Evolutionary conservation across 2,888 invertebrate species (phyloP), one percentile per base, ranked within the genome.

Genomic region (Biston stratarius): DNA sequence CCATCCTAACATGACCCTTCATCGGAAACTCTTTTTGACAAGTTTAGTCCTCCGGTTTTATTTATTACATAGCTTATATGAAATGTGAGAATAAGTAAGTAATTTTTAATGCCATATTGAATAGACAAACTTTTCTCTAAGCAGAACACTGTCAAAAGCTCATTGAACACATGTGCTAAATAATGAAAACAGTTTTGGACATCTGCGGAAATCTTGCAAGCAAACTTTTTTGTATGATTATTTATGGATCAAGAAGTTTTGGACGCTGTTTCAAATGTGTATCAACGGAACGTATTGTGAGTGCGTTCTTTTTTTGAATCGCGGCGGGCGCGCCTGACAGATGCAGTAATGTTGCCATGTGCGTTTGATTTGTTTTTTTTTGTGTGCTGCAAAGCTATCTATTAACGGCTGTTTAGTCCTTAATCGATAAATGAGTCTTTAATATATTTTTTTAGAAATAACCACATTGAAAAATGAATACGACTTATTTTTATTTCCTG

Each of bases 261-360:
- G 78, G 80, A 15, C 67, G 40, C 49, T 52, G 71, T 74, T 75
- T 72, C 68, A 55, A 73, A 73, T 75, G 72, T 71, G 70, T 72
- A 75, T 75, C 75, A 75, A 75, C 75, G 72, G 71, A 75, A 72
- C 69, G 72, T 74, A 85, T 85, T 86, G 85, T 86, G 78, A 80
- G 77, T 74, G 77, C 83, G 86, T 89, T 90, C 87, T 77, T 92
- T 91, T 91, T 92, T 90, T 87, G 83, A 88, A 89, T 86, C 88
- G 85, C 85, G 83, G 84, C 87, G 83, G 85, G 85, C 84, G 83
- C 83, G 83, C 75, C 87, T 90, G 91, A 91, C 92, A 92, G 91
- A 91, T 92, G 92, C 85, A 88, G 86, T 84, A 87, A 84, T 88
- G 90, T 89, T 90, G 87, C 91, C 91, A 91, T 92, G 90, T 91